Evolutionary conservation across 2,113 vertebrate genomes (phyloP), one percentile per base, ranked within the genome.

Genomic region (Agapornis roseicollis): DNA sequence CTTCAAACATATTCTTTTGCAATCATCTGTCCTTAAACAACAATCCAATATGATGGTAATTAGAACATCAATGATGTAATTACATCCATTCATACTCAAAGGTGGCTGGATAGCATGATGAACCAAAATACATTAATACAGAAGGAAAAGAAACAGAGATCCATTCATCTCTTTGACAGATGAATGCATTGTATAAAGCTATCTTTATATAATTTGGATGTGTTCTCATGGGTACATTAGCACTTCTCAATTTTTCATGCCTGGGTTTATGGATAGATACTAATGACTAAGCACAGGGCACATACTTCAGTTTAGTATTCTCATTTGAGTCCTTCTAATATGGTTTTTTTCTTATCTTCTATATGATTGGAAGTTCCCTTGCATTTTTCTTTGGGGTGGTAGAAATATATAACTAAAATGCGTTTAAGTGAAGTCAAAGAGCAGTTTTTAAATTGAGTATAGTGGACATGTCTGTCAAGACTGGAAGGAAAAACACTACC

Each of bases 1-100:
- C 9, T 1, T 89, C 85, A 94, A 93, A 88, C 56, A 76, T 3
- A 60, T 42, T 18, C 35, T 55, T 80, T 56, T 82, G 81, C 49
- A 82, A 90, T 93, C 79, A 82, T 71, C 73, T 92, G 29, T 64
- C 72, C 81, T 58, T 80, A 81, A 92, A 77, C 41, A 91, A 69
- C 84, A 95, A 92, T 33, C n/a, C 66, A 64, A 66, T 71, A 53
- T 66, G 55, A 91, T 58, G 42, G 76, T 58, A 90, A 92, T 93
- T 92, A 89, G 88, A 91, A 90, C 69, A 84, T 68, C 81, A 86
- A 71, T 91, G 61, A 85, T 77, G 39, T 68, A 91, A 97, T 96
- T 91, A 81, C 65, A 61, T 70, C 65, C 84, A 90, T 89, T 94
- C 88, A 81, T 49, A 76, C 28, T 7, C 4, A 94, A 94, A 91